Evolutionary conservation across 2,113 vertebrate species (phyloP).

Genomic region (Lophotis ruficrista): DNA sequence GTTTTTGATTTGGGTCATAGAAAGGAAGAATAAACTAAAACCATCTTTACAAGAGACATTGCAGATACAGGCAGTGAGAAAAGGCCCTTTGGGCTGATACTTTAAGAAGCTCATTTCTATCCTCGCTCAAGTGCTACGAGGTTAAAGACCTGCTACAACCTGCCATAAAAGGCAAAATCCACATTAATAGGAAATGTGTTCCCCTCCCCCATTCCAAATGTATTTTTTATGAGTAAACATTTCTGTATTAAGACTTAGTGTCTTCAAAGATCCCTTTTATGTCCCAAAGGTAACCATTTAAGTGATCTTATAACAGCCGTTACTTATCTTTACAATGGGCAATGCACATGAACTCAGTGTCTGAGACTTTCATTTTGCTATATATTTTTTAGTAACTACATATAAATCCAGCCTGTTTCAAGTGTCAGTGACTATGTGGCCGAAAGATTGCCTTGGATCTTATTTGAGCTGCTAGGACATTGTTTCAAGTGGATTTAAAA

Average conservation of each 20-base stretch:
- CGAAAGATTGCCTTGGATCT: slow-evolving; percentile 23
- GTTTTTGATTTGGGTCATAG: background rate
- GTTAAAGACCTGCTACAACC: slow-evolving; percentile 43
- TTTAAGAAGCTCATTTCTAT: slow-evolving; percentile 30
- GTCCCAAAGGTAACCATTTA: slow-evolving; percentile 80
- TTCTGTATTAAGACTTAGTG: slow-evolving; percentile 77
- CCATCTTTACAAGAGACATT: background rate
- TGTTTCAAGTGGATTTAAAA: background rate
- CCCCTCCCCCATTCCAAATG: slow-evolving; percentile 45
- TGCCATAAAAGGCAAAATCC: slow-evolving; percentile 63
- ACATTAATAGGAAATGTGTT: slow-evolving; percentile 64
- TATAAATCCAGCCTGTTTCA: slow-evolving; percentile 70
- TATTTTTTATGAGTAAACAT: slow-evolving; percentile 78
- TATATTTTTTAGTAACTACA: slow-evolving; percentile 75
- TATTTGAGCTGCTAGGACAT: slow-evolving; percentile 20
- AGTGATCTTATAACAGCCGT: slow-evolving; percentile 73
- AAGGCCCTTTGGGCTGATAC: slow-evolving; percentile 42
- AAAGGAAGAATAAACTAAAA: slow-evolving; percentile 13
- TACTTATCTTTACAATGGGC: slow-evolving; percentile 78
- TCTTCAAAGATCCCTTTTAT: slow-evolving; percentile 75
- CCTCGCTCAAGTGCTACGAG: slow-evolving; percentile 45
- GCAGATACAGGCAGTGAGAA: background rate
- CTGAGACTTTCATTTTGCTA: slow-evolving; percentile 63
- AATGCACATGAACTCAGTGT: slow-evolving; percentile 32
- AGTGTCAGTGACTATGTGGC: slow-evolving; percentile 30